Conservation (phyloP, 1,140 invertebrate species). For the Amphibalanus amphitrite region DNA sequence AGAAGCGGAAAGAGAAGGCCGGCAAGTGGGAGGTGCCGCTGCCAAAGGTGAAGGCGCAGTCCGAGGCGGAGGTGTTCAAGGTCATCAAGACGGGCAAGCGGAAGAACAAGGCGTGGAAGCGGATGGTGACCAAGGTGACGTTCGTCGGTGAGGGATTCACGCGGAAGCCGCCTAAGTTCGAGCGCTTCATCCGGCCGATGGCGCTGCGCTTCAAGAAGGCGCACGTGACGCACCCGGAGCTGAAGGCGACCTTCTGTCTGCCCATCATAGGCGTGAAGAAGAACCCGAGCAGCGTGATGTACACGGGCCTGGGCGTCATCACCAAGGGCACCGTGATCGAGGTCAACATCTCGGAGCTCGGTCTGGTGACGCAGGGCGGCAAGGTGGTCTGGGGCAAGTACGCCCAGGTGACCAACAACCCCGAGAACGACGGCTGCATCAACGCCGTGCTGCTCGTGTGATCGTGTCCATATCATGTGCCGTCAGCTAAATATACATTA, state of each 20-base stretch:
- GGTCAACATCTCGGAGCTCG: slow-evolving; percentile 96
- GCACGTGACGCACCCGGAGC: slow-evolving; percentile 96
- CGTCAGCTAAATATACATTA: neutral
- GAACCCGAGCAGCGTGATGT: slow-evolving; percentile 94
- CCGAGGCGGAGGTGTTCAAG: slow-evolving; percentile 96
- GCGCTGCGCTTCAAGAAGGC: slow-evolving; percentile 88
- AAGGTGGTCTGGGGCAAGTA: slow-evolving; percentile 99
- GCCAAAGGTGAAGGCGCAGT: slow-evolving; percentile 91
- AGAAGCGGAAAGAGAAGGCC: slow-evolving; percentile 98
- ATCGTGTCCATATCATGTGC: neutral
- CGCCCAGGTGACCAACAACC: slow-evolving; percentile 98
- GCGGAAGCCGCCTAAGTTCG: slow-evolving; percentile 97
- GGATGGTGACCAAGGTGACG: slow-evolving; percentile 98
- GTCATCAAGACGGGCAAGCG: slow-evolving; percentile 87
- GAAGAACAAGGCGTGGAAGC: slow-evolving; percentile 93
- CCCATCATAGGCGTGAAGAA: slow-evolving; percentile 99
- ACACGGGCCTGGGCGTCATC: slow-evolving; percentile 92
- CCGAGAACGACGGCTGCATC: slow-evolving; percentile 99
- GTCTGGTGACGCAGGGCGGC: slow-evolving; percentile 93
- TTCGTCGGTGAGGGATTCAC: slow-evolving; percentile 98
- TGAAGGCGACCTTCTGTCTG: slow-evolving; percentile 96
- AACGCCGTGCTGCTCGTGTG: slow-evolving; percentile 89
- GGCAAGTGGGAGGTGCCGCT: slow-evolving; percentile 99
- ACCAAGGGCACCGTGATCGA: slow-evolving; percentile 96
- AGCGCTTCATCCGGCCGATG: slow-evolving; percentile 98